Percentiles rank a stretch among this genome's conserved stretches.
phyloP scores from a whole-genome alignment of 2,797 vertebrate genomes.

The Galagoides demidoff region DNA sequence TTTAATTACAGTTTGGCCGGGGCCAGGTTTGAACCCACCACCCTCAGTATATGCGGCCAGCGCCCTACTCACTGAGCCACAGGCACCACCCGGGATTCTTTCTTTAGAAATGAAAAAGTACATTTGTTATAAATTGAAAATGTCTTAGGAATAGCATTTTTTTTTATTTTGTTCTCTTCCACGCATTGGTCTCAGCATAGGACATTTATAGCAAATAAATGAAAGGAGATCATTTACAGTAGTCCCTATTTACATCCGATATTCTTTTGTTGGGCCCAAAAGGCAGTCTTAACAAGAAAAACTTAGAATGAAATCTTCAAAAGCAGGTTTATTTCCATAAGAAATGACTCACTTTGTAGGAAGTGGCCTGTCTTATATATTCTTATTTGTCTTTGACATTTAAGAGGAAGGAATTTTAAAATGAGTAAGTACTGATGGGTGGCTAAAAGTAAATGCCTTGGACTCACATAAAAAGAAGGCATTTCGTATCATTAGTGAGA shows the following conservation, averaged over 20 bases:
- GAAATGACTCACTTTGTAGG: conserved; percentile 72
- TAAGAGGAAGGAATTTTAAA: conserved; percentile 74
- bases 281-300: conserved; percentile 39
- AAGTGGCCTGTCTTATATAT: conserved; percentile 64
- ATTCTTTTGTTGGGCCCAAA: conserved; percentile 46
- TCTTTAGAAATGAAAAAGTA: not conserved
- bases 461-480: conserved; percentile 58
- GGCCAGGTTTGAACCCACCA: too few relatives aligned
- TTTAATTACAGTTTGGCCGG: too few relatives aligned
- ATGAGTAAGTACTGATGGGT: conserved; percentile 69
- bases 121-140: conserved; percentile 23
- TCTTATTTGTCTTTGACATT: conserved; percentile 78
- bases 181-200: not conserved
- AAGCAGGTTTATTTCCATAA: conserved; percentile 62
- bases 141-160: not conserved
- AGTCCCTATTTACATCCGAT: not conserved
- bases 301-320: conserved; percentile 68
- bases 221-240: not conserved
- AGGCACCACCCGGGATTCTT: not conserved
- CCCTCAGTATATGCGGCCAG: too few relatives aligned
- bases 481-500: not conserved
- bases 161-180: conserved; percentile 38
- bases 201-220: conserved; percentile 44
- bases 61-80: too few relatives aligned
- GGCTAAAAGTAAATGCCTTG: conserved; percentile 63